Base-by-base conservation (phyloP, 2,113 vertebrate species). In the Odontesthes bonariensis region DNA sequence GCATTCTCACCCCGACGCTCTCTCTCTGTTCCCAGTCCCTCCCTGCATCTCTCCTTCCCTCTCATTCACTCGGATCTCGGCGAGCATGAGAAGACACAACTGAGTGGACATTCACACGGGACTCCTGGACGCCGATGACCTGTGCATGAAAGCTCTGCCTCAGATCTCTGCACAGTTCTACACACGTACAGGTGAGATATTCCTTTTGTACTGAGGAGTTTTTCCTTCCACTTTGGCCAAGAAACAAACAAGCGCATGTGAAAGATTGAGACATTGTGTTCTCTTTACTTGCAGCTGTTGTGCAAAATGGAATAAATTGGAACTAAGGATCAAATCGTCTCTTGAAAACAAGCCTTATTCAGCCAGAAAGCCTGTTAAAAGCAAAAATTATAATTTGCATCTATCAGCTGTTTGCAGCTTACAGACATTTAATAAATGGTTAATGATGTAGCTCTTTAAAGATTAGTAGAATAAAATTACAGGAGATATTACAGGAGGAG, bases 141-240 rank as follows among this genome's bases (percentile, higher is more conserved):
- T 52, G 60, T 38, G 1, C 20, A 71, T 49, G n/a, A 64, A 17
- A 1, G 23, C 58, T 33, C 65, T 61, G 73, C 46, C 16, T 32
- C 69, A 86, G 40, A 91, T 79, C 70, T 83, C 71, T 67, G 60
- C 67, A 62, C 40, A 49, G 81, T 80, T 67, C 68, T 22, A 59
- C 79, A 69, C 52, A 81, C 27, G 32, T 23, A 84, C 83, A 91
- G 90, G 90, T 91, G 74, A 90, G 86, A 58, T 2, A 14, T 19
- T 11, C 54, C 0, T 10, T 14, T 27, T 38, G 0, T 53, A 14
- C 5, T 44, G 13, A 17, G 20, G 13, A 10, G 4, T 23, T 68
- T 53, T n/a, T 7, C 20, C 20, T 27, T 53, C 22, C 19, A 62
- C 0, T 60, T 47, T 1, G 20, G 2, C 49, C 49, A 46, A 61